These are phyloP conservation scores for Geotrupes spiniger DNA, from an alignment of 2,888 invertebrate species.

Conservation along the genomic window DNA sequence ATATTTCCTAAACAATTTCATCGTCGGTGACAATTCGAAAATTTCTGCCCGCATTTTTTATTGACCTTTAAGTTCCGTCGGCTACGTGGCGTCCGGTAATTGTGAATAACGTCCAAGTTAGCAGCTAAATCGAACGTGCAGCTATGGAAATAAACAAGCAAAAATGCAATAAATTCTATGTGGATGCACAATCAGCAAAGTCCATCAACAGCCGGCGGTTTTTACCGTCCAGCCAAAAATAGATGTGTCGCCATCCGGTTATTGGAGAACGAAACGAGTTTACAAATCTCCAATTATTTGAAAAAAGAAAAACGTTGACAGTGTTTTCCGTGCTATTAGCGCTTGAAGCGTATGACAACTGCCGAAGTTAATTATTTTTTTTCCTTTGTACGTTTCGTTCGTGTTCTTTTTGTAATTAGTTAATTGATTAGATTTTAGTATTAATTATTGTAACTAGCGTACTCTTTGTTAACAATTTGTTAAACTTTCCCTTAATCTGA, in stretches of 20 bases:
- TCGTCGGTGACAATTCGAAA: no score
- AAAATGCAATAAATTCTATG: conserved; percentile 3
- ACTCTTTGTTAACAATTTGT: no score
- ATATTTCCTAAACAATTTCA: no score
- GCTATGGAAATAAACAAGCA: conserved; percentile 1
- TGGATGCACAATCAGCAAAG: conserved; percentile 15
- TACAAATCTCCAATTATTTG: conserved; percentile 18
- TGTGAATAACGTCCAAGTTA: no score
- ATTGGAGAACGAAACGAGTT: conserved; percentile 16
- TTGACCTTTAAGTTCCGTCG: no score
- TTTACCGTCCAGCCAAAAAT: conserved; percentile 18
- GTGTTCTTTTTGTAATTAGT: no score
- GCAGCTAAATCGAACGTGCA: background rate
- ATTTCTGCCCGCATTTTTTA: no score
- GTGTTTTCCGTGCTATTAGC: conserved; percentile 7
- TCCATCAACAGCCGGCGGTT: conserved; percentile 16
- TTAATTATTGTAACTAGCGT: no score
- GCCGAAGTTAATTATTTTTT: conserved; percentile 3
- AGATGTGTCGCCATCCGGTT: conserved; percentile 15
- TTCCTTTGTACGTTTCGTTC: no score
- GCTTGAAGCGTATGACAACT: conserved; percentile 1
- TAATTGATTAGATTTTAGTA: no score
- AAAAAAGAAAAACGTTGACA: conserved; percentile 4
- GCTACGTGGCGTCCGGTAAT: no score
- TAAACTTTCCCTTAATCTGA: no score